phyloP scores from a whole-genome alignment of 2,113 vertebrate species.

The Tachysurus fulvidraco region DNA sequence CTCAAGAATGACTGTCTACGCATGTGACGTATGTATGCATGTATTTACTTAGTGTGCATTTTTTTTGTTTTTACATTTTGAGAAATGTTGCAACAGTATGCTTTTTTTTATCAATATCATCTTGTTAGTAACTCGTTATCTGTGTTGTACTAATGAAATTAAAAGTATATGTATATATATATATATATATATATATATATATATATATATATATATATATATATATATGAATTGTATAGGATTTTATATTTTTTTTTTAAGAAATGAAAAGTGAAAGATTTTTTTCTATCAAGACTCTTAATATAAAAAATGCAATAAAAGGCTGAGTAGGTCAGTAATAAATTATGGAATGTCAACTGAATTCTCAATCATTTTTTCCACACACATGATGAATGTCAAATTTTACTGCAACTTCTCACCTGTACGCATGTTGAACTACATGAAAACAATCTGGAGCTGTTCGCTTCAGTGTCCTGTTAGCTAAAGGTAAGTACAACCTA shows the following conservation, averaged over 20 bases:
- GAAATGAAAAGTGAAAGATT: slow-evolving; percentile 59
- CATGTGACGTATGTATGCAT: slow-evolving; percentile 77
- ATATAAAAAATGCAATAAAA: slow-evolving; percentile 65
- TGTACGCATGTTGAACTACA: not conserved
- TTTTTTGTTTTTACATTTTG: slow-evolving; percentile 62
- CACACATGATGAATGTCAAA: slow-evolving; percentile 44
- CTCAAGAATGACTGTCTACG: slow-evolving; percentile 71
- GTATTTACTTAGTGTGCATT: slow-evolving; percentile 68
- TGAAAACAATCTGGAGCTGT: not conserved
- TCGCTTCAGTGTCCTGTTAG: not conserved
- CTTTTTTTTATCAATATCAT: slow-evolving; percentile 64
- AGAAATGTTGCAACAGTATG: slow-evolving; percentile 35
- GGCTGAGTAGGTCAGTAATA: slow-evolving; percentile 72
- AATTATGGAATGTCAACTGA: slow-evolving; percentile 69
- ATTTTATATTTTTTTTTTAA: slow-evolving; percentile 77
- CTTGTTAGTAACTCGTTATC: slow-evolving; percentile 57
- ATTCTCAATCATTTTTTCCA: slow-evolving; percentile 64
- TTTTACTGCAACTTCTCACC: not conserved
- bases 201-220: slow-evolving; percentile 63
- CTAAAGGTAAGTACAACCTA: not conserved
- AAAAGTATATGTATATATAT: slow-evolving; percentile 67
- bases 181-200: slow-evolving; percentile 65
- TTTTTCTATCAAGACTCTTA: slow-evolving; percentile 69
- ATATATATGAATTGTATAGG: slow-evolving; percentile 66
- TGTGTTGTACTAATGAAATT: slow-evolving; percentile 48